These are phyloP conservation scores for Mustela nigripes DNA, from an alignment of 2,113 vertebrate genomes.

Conservation along the genomic window DNA sequence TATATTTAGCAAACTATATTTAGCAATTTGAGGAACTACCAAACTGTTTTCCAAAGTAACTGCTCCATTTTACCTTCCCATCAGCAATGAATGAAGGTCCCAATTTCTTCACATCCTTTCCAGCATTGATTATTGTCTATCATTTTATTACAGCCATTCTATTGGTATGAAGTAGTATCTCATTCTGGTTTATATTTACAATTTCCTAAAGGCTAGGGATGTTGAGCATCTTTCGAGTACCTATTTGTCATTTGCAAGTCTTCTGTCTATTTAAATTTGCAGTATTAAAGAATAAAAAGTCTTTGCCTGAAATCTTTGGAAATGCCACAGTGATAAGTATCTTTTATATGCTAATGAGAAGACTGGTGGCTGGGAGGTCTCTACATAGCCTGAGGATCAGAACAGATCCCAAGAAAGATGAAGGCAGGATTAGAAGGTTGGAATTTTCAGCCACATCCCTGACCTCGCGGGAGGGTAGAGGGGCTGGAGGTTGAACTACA, in stretches of 20 bases:
- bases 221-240: neutral
- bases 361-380: neutral
- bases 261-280: conserved; percentile 23
- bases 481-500: neutral
- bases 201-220: neutral
- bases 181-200: neutral
- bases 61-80: neutral
- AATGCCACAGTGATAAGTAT: neutral
- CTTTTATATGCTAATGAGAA: neutral
- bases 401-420: neutral
- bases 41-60: neutral
- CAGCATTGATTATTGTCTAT: neutral
- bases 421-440: neutral
- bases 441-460: neutral
- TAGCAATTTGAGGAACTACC: neutral
- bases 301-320: neutral
- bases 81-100: neutral
- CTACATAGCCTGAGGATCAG: neutral
- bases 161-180: neutral
- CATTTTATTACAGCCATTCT: neutral
- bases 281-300: neutral
- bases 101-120: neutral
- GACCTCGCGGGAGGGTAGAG: neutral
- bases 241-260: neutral
- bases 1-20: neutral